Conservation (phyloP, 1,140 invertebrate genomes). For the Papilio xuthus region DNA sequence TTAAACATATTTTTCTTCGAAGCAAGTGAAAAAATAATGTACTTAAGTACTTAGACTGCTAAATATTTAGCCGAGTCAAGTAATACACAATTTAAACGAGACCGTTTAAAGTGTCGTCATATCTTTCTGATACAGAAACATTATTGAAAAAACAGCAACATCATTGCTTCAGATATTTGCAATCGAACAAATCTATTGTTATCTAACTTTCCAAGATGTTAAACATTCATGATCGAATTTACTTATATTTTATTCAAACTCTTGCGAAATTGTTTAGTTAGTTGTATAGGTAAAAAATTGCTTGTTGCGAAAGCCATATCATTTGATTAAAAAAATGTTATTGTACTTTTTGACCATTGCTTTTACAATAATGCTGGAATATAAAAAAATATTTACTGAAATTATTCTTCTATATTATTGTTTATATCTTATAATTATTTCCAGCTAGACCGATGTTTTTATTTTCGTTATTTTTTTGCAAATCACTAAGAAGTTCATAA, state of each 20-base stretch:
- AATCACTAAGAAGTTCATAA: no score
- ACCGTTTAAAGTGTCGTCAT: slow-evolving; percentile 56
- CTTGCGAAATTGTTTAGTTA: not conserved
- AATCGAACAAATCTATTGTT: slow-evolving; percentile 43
- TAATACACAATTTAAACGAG: not conserved
- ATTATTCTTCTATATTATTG: no score
- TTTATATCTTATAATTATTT: no score
- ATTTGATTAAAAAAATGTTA: not conserved
- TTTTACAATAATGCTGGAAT: not conserved
- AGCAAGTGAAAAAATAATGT: not conserved
- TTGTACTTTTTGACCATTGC: not conserved
- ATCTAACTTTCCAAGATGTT: not conserved
- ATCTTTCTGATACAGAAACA: slow-evolving; percentile 43
- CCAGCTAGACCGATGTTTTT: no score
- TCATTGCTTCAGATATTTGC: slow-evolving; percentile 58
- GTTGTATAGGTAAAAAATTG: not conserved
- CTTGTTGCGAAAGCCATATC: not conserved
- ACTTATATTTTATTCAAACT: not conserved
- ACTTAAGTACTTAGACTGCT: not conserved
- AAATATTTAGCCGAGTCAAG: not conserved
- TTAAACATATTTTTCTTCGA: not conserved
- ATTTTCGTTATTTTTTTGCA: no score
- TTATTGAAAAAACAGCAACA: slow-evolving; percentile 57
- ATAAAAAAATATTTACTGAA: no score
- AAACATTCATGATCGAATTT: slow-evolving; percentile 7